Evolutionary conservation across 2,797 vertebrate genomes (phyloP), one percentile per base, ranked within the genome.

Genomic region (Lepilemur ruficaudatus): DNA sequence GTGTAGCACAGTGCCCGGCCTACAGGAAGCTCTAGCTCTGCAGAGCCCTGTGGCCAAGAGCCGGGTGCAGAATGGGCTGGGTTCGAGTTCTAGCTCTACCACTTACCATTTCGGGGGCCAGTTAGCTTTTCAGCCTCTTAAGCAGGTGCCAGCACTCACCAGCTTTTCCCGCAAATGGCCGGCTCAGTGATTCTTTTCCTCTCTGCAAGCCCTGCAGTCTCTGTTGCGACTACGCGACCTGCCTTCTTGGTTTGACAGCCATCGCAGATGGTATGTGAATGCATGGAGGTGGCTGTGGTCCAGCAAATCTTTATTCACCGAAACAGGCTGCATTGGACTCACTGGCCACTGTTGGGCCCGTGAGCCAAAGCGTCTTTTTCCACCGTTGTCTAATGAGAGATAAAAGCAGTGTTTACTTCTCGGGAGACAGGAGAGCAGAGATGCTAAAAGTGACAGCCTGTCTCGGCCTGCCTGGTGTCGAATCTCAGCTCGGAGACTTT

Each of bases 391-490:
- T 85, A 38, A 28, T 23, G 38, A 30, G 8, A 38, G 14, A 57
- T 67, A 78, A 75, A 85, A 91, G 30, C 13, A 73, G 52, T 28
- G 32, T 86, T 86, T 35, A 41, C n/a, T 43, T 95, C 13, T 22
- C 32, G 30, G 18, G 28, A 95, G 3, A 73, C 0, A 61, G 22
- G 43, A 94, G 30, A 79, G 7, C 1, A 13, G 13, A 32, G 25
- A 41, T 7, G 6, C 28, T 52, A 35, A 61, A 76, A 35, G n/a
- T 10, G 38, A 23, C 1, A 13, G 13, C 69, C 79, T 63, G 12
- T 70, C 15, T 38, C 22, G 32, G 7, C 17, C 22, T 61, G 7
- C 28, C 32, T 76, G 35, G 6, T 57, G 93, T 79, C 75, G 43
- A 55, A 57, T 59, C 10, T 95, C 28, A 38, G n/a, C 28, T 35